Evolutionary conservation across 2,797 vertebrate genomes (phyloP).

Genomic region (Rhinatrema bivittatum): DNA sequence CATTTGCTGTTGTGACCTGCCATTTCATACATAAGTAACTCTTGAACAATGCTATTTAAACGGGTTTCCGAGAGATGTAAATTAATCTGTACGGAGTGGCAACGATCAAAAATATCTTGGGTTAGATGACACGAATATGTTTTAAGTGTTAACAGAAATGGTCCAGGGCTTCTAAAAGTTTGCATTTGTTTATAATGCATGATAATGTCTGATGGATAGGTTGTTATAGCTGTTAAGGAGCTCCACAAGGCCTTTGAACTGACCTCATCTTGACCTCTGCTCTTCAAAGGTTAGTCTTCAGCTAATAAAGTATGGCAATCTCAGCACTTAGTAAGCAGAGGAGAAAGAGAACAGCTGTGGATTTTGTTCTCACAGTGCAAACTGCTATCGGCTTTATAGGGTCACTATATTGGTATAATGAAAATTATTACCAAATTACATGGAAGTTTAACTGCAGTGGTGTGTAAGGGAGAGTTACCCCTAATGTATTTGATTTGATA

Average conservation of each 20-base stretch:
- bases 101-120: slow-evolving; percentile 34
- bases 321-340: slow-evolving; percentile 59
- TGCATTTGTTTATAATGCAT: slow-evolving; percentile 58
- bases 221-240: slow-evolving; percentile 67
- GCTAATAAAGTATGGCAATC: slow-evolving; percentile 58
- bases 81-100: slow-evolving; percentile 27
- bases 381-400: slow-evolving; percentile 79
- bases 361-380: slow-evolving; percentile 72
- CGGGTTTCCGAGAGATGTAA: slow-evolving; percentile 34
- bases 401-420: slow-evolving; percentile 98
- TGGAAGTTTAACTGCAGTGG: slow-evolving; percentile 90
- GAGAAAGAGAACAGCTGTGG: slow-evolving; percentile 77
- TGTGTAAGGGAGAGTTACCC: slow-evolving; percentile 64
- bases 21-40: slow-evolving; percentile 7
- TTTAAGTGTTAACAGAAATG: slow-evolving; percentile 61
- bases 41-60: slow-evolving; percentile 30
- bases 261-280: slow-evolving; percentile 67
- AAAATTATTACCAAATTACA: slow-evolving; percentile 99
- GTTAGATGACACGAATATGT: slow-evolving; percentile 35
- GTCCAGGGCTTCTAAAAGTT: slow-evolving; percentile 50
- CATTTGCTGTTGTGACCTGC: slow-evolving; percentile 8
- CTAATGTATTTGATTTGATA: slow-evolving; percentile 87
- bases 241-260: slow-evolving; percentile 52
- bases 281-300: slow-evolving; percentile 58
- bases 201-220: slow-evolving; percentile 55